Base-by-base conservation (phyloP, 2,888 invertebrate species). In the Maniola hyperantus region DNA sequence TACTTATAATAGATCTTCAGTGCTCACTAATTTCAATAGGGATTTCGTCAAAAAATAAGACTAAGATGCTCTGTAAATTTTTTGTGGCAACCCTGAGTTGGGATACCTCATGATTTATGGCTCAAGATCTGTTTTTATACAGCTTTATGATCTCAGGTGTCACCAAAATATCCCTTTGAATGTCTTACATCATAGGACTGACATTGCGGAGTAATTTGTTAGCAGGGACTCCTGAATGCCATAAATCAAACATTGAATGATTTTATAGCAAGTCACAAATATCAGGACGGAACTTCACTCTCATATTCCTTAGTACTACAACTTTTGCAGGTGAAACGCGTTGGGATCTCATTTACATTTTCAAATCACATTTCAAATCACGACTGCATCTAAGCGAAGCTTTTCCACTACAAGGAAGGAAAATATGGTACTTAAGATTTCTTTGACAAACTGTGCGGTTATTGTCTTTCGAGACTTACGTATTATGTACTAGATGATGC, bases 81-180 rank as follows among this genome's bases (percentile, higher is more conserved):
- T 6, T 8, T 54, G 8, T 5, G 34, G 39, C 39, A 55, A 20
- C 55, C 55, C 39, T 39, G 8, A 15, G 5, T 55, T 39, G 8
- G 11, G 18, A 39, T 18, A 18, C 11, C 50, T 51, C 26, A 39
- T 39, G 55, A 55, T 50, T 20, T 61, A 50, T 11, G 50, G 36
- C 50, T 20, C 34, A 7, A 36, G 34, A 50, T 61, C 34, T 61
- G 20, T 61, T 50, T 34, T 50, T 50, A 50, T 50, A 39, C 36
- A 60, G 18, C 33, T 60, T 46, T 60, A 60, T 46, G 60, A 48
- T 15, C 48, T 48, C n/a, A 34, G 46, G 33, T 15, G 48, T 39
- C 55, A 55, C 39, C 55, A 39, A 36, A 39, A 55, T 55, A 39
- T 55, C 18, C 55, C 18, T 39, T 51, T 51, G 20, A 20, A 26